Percentiles rank a stretch among this genome's conserved stretches.
Conservation (phyloP, 2,113 vertebrate species). For the Shinisaurus crocodilurus region DNA sequence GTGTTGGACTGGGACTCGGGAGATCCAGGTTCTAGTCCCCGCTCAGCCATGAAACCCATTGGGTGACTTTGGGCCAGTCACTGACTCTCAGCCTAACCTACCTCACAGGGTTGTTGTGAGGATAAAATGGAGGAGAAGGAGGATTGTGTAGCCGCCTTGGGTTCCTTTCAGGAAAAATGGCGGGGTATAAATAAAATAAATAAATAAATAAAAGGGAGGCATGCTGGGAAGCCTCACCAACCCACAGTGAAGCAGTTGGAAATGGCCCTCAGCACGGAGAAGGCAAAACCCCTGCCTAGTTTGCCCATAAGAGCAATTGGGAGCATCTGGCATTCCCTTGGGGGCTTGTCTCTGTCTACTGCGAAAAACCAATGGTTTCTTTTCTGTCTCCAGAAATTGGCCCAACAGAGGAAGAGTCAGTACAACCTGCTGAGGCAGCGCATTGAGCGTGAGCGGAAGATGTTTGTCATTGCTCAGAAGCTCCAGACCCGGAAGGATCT, state of each 20-base stretch:
- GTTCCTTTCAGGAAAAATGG: no score
- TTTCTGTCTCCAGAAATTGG: constrained; percentile 78
- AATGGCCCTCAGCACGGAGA: not conserved
- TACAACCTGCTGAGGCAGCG: constrained; percentile 90
- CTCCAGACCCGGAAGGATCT: constrained; percentile 95
- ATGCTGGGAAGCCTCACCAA: not conserved
- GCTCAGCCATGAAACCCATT: no score
- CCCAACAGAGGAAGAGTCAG: constrained; percentile 83
- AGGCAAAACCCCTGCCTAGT: not conserved
- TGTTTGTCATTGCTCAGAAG: constrained; percentile 94
- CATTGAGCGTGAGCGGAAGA: constrained; percentile 91
- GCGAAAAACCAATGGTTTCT: not conserved
- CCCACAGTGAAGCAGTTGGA: not conserved
- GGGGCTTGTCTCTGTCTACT: not conserved
- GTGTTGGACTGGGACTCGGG: no score
- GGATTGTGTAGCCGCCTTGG: no score
- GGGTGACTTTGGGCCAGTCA: no score
- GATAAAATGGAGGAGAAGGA: no score
- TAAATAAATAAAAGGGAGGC: not conserved
- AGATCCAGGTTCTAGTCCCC: no score
- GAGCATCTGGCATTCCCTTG: not conserved
- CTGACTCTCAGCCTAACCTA: no score
- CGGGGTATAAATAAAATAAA: no score
- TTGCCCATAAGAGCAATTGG: not conserved
- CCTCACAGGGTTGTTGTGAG: no score